Evolutionary conservation across 1,140 invertebrate genomes (phyloP), one percentile per base, ranked within the genome.

Genomic region (Diorhabda elongata): DNA sequence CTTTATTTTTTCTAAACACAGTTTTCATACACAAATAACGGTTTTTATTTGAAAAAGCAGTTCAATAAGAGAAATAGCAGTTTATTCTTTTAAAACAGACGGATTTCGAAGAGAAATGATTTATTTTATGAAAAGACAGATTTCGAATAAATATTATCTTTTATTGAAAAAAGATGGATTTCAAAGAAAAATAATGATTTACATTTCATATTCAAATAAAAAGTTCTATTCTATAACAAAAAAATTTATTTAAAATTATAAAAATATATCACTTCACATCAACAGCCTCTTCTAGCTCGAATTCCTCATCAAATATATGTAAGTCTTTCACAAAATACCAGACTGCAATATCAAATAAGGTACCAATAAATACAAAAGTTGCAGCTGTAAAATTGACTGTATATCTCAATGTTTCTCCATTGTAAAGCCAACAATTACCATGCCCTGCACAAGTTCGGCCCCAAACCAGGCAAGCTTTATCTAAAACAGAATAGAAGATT

Each of bases 351-450:
- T 90, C 89, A 72, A 89, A 90, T 4, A 89, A 5, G 5, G 87
- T 86, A 3, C 89, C 88, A 69, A 90, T 83, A 26, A 84, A 78
- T 9, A 90, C 85, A 68, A 90, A 89, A 73, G 82, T 84, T 81
- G 81, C 88, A 43, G 90, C 87, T 9, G 87, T 90, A 61, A 89
- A 87, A 78, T 90, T 90, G 43, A 91, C 74, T 11, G 85, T 82
- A 71, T 89, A 88, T 87, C 89, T 84, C 72, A 91, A 79, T 41
- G 83, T 83, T 71, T 85, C 84, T 5, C 88, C 86, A 78, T 90
- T 87, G 73, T 90, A 91, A 2, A 90, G 78, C 90, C 89, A 91
- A 77, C 90, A 91, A 75, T 91, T 91, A 64, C 90, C 90, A 57
- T 84, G 90, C 62, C 87, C 87, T 4, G 85, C 83, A 74, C 90